Evolutionary conservation across 2,113 vertebrate genomes (phyloP).

Genomic region (Colossoma macropomum): DNA sequence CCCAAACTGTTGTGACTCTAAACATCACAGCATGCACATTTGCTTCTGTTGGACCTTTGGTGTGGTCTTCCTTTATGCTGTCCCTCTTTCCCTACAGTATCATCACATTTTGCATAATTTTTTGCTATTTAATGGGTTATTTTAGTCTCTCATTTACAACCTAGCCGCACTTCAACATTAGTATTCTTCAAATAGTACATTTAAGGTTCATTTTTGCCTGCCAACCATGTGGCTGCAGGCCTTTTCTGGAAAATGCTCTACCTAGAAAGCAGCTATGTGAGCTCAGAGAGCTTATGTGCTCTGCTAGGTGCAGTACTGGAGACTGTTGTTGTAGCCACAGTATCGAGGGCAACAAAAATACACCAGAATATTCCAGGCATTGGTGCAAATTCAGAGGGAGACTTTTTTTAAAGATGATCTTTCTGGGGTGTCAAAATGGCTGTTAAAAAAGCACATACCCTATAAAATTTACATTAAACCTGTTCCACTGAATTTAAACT

Average conservation of each 20-base stretch:
- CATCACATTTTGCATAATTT: not conserved
- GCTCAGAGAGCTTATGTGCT: too few relatives aligned
- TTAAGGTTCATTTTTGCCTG: not conserved
- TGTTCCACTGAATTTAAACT: too few relatives aligned
- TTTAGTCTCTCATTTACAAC: not conserved
- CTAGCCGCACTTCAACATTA: not conserved
- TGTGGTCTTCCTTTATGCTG: not conserved
- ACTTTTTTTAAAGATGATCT: too few relatives aligned
- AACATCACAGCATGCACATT: too few relatives aligned
- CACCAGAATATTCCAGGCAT: too few relatives aligned
- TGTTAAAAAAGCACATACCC: too few relatives aligned
- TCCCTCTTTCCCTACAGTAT: not conserved
- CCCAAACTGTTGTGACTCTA: slow-evolving; percentile 14
- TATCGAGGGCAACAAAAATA: too few relatives aligned
- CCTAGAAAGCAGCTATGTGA: not conserved
- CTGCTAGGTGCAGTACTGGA: too few relatives aligned
- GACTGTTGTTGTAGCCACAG: too few relatives aligned
- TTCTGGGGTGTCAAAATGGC: too few relatives aligned
- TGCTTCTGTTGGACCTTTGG: not conserved
- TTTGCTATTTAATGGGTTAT: not conserved
- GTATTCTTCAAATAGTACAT: not conserved
- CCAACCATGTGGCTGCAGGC: not conserved
- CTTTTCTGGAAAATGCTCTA: not conserved
- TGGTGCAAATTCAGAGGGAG: too few relatives aligned
- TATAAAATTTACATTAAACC: too few relatives aligned